Evolutionary conservation across 2,888 invertebrate species (phyloP).

Genomic region (Chalcis sispes): DNA sequence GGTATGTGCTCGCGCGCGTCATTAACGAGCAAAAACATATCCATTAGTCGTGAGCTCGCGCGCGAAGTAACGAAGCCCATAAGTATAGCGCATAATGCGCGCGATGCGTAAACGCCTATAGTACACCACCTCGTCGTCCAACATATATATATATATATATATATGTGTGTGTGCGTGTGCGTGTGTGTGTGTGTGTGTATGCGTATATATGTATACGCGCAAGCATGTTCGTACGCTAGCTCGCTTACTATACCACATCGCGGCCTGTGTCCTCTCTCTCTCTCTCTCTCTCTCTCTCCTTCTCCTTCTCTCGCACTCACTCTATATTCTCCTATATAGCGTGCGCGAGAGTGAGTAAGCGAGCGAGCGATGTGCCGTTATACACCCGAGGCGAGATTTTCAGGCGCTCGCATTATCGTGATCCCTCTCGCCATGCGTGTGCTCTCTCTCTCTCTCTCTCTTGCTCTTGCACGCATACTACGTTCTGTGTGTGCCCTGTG

Average conservation of each 20-base stretch:
- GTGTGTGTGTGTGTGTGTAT: too few relatives aligned
- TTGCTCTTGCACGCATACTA: slow-evolving; percentile 1
- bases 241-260: too few relatives aligned
- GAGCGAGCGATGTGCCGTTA: slow-evolving; percentile 49
- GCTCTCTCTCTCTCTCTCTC: slow-evolving; percentile 7
- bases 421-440: slow-evolving; percentile 11
- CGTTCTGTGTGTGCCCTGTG: neutral
- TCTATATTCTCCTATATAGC: too few relatives aligned
- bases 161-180: too few relatives aligned
- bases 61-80: slow-evolving; percentile 22
- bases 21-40: slow-evolving; percentile 56
- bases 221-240: too few relatives aligned
- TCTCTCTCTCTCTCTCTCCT: too few relatives aligned
- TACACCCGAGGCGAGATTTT: slow-evolving; percentile 57
- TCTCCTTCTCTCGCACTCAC: neutral
- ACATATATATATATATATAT: too few relatives aligned
- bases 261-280: too few relatives aligned
- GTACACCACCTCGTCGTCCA: too few relatives aligned
- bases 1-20: slow-evolving; percentile 35
- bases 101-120: too few relatives aligned
- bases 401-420: slow-evolving; percentile 37
- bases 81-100: slow-evolving; percentile 48
- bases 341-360: too few relatives aligned
- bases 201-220: slow-evolving; percentile 2
- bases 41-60: slow-evolving; percentile 47